A percentile compares a stretch with the other conserved stretches of the same genome.
Conservation (phyloP, 2,797 vertebrate species). For the Helarctos malayanus region DNA sequence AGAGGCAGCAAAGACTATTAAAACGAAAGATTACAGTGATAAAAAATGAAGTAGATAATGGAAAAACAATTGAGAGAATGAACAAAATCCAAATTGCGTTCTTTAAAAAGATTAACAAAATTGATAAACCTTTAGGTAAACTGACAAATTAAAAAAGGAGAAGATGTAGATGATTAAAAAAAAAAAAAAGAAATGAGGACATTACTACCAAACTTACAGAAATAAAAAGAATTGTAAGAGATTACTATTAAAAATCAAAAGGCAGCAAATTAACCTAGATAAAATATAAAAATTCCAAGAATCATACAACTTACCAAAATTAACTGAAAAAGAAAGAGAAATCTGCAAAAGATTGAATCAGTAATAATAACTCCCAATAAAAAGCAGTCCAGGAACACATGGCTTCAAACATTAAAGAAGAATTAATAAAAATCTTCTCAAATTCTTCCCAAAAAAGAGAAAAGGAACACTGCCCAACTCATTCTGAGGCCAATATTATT, state of each 20-base stretch:
- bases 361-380: not conserved
- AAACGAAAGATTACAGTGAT: not conserved
- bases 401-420: not conserved
- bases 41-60: not conserved
- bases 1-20: not conserved
- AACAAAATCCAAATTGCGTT: not conserved
- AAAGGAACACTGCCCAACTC: not conserved
- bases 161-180: not conserved
- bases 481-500: not conserved
- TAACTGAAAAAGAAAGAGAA: not conserved
- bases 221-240: not conserved
- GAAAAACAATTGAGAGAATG: not conserved
- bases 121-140: not conserved
- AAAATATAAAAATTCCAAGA: not conserved
- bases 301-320: not conserved
- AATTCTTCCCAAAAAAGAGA: not conserved
- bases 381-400: not conserved
- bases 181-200: not conserved
- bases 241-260: not conserved
- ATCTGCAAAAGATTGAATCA: not conserved
- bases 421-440: not conserved
- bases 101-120: not conserved
- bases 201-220: not conserved
- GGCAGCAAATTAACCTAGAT: not conserved
- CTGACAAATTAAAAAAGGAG: not conserved